phyloP scores from a whole-genome alignment of 2,113 vertebrate species.

The Pachyramphus minor region DNA sequence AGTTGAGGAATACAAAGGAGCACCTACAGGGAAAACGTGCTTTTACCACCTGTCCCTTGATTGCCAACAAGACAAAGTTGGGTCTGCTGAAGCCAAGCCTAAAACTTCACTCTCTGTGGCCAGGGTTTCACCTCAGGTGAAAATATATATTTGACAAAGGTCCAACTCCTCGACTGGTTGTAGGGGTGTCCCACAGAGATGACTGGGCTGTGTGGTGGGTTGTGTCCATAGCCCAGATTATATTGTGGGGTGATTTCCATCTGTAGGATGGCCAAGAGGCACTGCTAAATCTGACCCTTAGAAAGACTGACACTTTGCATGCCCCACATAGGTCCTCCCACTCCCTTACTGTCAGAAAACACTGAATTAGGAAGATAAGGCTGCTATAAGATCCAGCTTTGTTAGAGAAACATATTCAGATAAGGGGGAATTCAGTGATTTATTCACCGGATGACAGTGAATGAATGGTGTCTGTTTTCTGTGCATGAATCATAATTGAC shows the following conservation, averaged over 20 bases:
- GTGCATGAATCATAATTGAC: conserved; percentile 40
- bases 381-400: neutral
- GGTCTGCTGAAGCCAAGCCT: neutral
- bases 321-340: neutral
- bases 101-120: neutral
- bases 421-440: conserved; percentile 1
- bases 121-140: conserved; percentile 3
- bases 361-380: neutral
- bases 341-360: neutral
- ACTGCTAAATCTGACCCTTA: neutral
- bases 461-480: conserved; percentile 59
- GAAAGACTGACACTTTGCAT: neutral
- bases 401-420: neutral
- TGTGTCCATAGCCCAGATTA: neutral
- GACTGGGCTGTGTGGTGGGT: neutral
- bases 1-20: conserved; percentile 54
- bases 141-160: neutral
- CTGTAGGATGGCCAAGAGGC: neutral
- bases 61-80: conserved; percentile 18
- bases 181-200: neutral
- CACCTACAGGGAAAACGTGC: conserved; percentile 55
- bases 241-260: neutral
- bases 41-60: conserved; percentile 18
- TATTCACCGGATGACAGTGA: neutral
- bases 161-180: neutral